Conservation (phyloP, 2,888 invertebrate genomes). For the Norana najaformis region DNA sequence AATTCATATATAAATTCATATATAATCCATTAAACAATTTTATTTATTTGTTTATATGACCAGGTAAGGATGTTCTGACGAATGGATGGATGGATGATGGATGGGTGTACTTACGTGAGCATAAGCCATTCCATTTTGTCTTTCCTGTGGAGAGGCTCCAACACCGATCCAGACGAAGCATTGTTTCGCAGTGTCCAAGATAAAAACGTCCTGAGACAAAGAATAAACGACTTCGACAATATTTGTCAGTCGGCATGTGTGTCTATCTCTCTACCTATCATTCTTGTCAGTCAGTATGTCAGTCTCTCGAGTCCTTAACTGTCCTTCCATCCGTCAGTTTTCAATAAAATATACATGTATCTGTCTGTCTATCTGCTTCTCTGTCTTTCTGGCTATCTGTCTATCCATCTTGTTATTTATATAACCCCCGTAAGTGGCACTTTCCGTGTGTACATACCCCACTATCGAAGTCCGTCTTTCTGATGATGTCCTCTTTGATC, state of each 20-base stretch:
- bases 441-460: conserved; percentile 45
- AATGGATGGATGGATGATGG: no score
- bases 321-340: background rate
- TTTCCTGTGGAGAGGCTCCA: conserved; percentile 53
- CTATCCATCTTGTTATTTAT: no score
- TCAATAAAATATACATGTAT: no score
- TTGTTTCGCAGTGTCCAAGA: conserved; percentile 54
- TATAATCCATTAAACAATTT: no score
- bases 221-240: background rate
- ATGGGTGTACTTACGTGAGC: conserved; percentile 58
- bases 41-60: no score
- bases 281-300: background rate
- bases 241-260: background rate
- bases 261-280: background rate
- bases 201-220: conserved; percentile 55
- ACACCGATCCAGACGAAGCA: conserved; percentile 59
- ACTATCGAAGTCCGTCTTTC: conserved; percentile 48
- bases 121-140: conserved; percentile 57
- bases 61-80: no score
- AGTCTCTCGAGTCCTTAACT: background rate
- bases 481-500: conserved; percentile 34
- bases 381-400: no score
- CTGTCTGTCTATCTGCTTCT: background rate
- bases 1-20: no score
- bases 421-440: no score